Evolutionary conservation across 2,888 invertebrate genomes (phyloP), one percentile per base, ranked within the genome.

Genomic region (Clitarchus hookeri): DNA sequence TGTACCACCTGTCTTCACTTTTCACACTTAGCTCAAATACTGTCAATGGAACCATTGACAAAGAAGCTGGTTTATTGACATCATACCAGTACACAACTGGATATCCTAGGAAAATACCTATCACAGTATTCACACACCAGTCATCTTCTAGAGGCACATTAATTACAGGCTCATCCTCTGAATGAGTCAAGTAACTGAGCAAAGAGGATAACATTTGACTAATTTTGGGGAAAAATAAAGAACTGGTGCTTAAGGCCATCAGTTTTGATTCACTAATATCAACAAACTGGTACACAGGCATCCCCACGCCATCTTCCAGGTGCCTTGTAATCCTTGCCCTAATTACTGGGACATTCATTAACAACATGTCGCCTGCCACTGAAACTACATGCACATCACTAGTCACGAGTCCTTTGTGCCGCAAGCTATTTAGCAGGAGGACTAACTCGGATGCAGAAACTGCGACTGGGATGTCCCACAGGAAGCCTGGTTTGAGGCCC

Each of bases 11-110:
- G 26, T 86, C 23, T 44, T 83, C 54, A 82, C 80, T 36, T 25
- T 86, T 82, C 44, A 78, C 84, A 36, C 79, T 25, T n/a, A 89
- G 80, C 86, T 88, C 88, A 84, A 85, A 87, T 48, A 88, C 86
- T 84, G 83, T 84, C 11, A 89, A 83, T 25, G 88, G 86, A 16
- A 87, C 84, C 25, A 84, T 26, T 3, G 84, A 84, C 48, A 89
- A 85, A 53, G 88, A 88, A 80, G 85, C 87, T 48, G 65, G 65
- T 65, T 65, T n/a, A 19, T 23, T 65, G 23, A 11, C 65, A 65
- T 16, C 86, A 83, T 89, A 89, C 89, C 89, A 91, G 87, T 91
- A 91, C 19, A 91, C 88, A 65, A 90, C 88, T 23, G 91, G 91
- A 88, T 90, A 91, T 27, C 90, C 90, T 44, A 91, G 88, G 53